These are phyloP conservation scores for Hippolais icterina DNA, from an alignment of 2,113 vertebrate genomes.

Conservation along the genomic window DNA sequence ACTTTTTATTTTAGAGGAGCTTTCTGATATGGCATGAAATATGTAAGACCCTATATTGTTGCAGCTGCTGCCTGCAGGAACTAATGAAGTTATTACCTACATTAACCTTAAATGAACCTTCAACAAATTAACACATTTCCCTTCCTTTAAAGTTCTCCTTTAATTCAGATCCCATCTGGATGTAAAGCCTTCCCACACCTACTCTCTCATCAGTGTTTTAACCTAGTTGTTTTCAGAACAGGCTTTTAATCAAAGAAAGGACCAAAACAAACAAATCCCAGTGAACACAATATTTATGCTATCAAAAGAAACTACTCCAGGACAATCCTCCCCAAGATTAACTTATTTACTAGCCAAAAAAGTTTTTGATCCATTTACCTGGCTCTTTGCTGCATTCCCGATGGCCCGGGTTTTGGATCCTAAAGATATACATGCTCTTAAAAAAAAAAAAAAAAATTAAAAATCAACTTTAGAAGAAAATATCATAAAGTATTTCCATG, in stretches of 20 bases:
- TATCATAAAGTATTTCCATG: rapidly evolving
- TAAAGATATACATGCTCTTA: conserved; percentile 91
- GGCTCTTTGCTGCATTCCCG: conserved; percentile 95
- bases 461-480: background rate
- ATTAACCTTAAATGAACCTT: background rate
- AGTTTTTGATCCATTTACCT: conserved; percentile 76
- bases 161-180: background rate
- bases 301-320: background rate
- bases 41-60: background rate
- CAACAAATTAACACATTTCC: background rate
- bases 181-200: background rate
- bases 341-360: background rate
- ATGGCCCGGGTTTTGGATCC: conserved; percentile 91
- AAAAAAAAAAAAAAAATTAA: background rate
- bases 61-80: background rate
- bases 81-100: background rate
- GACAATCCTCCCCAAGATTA: background rate
- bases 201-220: background rate
- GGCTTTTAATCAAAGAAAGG: background rate
- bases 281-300: background rate
- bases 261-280: background rate
- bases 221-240: background rate
- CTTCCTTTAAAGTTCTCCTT: background rate
- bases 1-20: background rate
- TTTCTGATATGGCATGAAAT: background rate